Conservation (phyloP, 2,797 vertebrate genomes). For the Pristis pectinata region DNA sequence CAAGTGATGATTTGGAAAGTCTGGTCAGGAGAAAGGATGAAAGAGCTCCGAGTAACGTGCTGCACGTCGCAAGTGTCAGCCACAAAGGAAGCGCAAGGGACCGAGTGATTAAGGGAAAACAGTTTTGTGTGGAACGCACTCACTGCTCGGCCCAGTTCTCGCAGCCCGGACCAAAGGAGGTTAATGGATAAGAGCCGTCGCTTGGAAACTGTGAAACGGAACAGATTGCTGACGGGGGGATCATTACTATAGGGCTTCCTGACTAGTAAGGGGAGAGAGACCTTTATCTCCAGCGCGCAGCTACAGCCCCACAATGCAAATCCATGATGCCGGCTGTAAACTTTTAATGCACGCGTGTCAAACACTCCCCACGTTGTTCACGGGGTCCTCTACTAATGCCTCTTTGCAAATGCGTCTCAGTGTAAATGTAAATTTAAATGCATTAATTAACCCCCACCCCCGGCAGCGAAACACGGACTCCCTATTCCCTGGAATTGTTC, state of each 20-base stretch:
- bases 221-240: neutral
- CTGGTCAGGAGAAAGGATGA: neutral
- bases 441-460: neutral
- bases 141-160: neutral
- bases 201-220: constrained; percentile 28
- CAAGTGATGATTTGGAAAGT: constrained; percentile 18
- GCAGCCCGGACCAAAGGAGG: neutral
- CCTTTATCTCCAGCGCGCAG: neutral
- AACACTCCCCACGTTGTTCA: neutral
- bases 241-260: neutral
- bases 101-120: neutral
- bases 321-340: neutral
- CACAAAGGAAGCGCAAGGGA: constrained; percentile 41
- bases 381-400: no score
- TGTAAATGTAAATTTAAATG: neutral
- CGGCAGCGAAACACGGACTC: neutral
- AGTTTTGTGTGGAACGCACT: neutral
- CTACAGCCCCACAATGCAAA: neutral
- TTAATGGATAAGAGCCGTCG: constrained; percentile 26
- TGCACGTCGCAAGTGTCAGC: neutral
- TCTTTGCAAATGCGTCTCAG: neutral
- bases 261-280: neutral
- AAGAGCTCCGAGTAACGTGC: neutral
- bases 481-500: neutral
- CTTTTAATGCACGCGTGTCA: neutral